Percentiles rank a stretch among this genome's conserved stretches.
Evolutionary conservation across 2,888 invertebrate species (phyloP).

Genomic region (Rhodophaea formosa): DNA sequence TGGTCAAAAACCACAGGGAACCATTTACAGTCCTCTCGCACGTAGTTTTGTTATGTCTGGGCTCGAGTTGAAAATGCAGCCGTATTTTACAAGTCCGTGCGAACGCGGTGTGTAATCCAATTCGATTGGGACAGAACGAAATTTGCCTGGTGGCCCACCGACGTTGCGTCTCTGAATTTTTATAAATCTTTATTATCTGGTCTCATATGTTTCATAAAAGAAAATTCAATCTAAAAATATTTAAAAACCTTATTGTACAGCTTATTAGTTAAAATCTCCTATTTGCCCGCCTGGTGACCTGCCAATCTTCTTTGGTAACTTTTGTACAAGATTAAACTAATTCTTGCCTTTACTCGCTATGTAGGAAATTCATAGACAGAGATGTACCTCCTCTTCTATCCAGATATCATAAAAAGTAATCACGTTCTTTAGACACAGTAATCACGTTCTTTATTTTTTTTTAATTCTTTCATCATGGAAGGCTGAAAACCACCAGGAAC

Average conservation of each 20-base stretch:
- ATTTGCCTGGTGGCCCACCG: conserved; percentile 14
- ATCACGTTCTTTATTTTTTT: too few species aligned
- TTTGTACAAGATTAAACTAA: too few species aligned
- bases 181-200: conserved; percentile 4
- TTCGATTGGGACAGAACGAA: conserved; percentile 18
- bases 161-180: conserved; percentile 1
- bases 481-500: too few species aligned
- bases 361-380: too few species aligned
- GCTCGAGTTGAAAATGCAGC: conserved; percentile 14
- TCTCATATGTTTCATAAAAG: not conserved
- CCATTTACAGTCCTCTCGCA: not conserved
- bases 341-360: too few species aligned
- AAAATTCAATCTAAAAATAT: not conserved
- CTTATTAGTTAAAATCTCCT: too few species aligned
- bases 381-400: too few species aligned
- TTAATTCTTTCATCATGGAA: too few species aligned
- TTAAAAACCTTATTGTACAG: not conserved
- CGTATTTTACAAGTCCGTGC: conserved; percentile 18
- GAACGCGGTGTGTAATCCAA: conserved; percentile 16
- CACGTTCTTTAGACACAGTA: too few species aligned
- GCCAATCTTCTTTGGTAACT: not conserved
- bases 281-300: too few species aligned
- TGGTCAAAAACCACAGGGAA: too few species aligned
- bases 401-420: too few species aligned
- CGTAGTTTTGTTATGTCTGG: conserved; percentile 15